Base-by-base conservation (phyloP, 1,140 invertebrate genomes). In the Chrysomallon squamiferum region DNA sequence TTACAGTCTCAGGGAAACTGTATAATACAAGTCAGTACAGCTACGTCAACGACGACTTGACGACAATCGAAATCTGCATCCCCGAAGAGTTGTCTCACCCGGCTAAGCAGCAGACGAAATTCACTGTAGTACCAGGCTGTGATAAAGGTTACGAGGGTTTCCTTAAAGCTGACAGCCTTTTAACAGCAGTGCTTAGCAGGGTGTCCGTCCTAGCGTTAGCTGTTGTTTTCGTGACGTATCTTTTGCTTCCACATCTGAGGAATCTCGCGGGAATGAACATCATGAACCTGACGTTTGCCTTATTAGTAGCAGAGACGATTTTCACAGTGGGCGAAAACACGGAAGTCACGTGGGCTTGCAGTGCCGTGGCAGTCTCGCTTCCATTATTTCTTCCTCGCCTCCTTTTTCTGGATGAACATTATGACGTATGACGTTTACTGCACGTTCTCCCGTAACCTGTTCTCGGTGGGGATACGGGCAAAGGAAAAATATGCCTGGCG, bases 321-420 rank as follows among this genome's bases (percentile, higher is more conserved):
- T 88, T 89, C 61, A 72, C 85, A 2, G 81, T 81, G 1, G 79
- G 76, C 0, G 49, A 69, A 9, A 38, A 38, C 35, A 69, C 18
- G 18, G 35, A 45, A 57, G 66, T 30, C 2, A 47, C 49, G 13
- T 74, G 73, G 65, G 52, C 75, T 11, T 85, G 84, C 66, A 65
- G 65, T 4, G 74, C 79, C 0, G 74, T 87, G 18, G 88, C 86
- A 0, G 74, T 88, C 5, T 1, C 57, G 80, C n/a, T 85, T 87
- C 2, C 88, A 88, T 66, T 90, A 88, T 74, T 74, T 84, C 33
- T 88, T 89, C 73, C 79, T 90, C 30, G 83, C 87, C 0, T 85
- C 88, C 0, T 90, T 90, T 71, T 87, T 87, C 64, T 90, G 89
- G 89, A 89, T 88, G 87, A 87, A 88, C 47, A 85, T 88, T 1